These are phyloP conservation scores for Amphimallon solstitiale DNA, from an alignment of 2,888 invertebrate genomes.

Conservation along the genomic window DNA sequence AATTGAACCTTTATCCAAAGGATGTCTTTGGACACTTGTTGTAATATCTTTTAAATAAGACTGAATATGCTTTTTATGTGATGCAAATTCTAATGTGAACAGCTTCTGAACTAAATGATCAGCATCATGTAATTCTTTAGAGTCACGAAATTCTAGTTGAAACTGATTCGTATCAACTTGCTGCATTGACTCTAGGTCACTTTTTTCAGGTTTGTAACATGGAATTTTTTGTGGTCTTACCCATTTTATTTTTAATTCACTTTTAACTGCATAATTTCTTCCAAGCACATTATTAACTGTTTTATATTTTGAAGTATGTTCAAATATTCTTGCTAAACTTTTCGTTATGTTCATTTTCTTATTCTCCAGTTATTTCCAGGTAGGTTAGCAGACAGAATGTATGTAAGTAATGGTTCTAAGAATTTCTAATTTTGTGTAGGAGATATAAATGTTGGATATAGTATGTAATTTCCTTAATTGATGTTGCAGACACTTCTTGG, in stretches of 20 bases:
- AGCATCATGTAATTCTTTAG: slow-evolving; percentile 76
- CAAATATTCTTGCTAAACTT: background rate
- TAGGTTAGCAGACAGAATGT: too few relatives aligned
- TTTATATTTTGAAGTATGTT: background rate
- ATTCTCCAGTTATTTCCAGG: too few relatives aligned
- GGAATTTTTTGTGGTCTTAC: slow-evolving; percentile 75
- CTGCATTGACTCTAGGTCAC: slow-evolving; percentile 72
- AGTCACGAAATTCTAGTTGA: slow-evolving; percentile 67
- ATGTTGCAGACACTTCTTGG: too few relatives aligned
- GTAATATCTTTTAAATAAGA: slow-evolving; percentile 67
- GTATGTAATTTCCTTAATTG: too few relatives aligned
- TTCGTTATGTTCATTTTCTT: background rate
- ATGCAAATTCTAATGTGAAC: slow-evolving; percentile 76
- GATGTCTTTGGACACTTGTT: slow-evolving; percentile 74
- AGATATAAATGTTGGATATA: too few relatives aligned
- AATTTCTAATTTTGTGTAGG: too few relatives aligned
- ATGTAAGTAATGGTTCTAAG: too few relatives aligned
- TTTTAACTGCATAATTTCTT: slow-evolving; percentile 69
- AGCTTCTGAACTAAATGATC: slow-evolving; percentile 76
- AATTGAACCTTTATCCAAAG: slow-evolving; percentile 74
- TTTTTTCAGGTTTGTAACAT: slow-evolving; percentile 72
- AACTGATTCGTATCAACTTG: slow-evolving; percentile 67
- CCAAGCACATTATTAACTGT: background rate
- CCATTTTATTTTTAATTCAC: slow-evolving; percentile 82
- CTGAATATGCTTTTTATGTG: slow-evolving; percentile 65